Evolutionary conservation across 1,140 invertebrate species (phyloP).

Genomic region (Temnothorax curvispinosus): DNA sequence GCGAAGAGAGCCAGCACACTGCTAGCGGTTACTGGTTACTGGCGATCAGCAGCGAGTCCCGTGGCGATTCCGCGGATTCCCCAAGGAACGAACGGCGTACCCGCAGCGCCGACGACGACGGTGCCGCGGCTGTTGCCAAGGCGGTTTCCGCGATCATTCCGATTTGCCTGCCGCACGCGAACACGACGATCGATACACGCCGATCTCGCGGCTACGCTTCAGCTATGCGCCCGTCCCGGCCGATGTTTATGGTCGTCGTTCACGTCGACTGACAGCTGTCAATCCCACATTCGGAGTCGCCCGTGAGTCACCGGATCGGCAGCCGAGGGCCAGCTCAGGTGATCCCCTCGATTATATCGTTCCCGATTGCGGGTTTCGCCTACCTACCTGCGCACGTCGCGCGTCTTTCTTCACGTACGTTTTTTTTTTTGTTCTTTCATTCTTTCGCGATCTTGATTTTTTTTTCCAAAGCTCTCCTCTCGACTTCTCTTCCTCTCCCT

Average conservation of each 20-base stretch:
- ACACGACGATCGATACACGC: conserved; percentile 67
- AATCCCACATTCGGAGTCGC: conserved; percentile 63
- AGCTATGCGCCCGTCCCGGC: conserved; percentile 62
- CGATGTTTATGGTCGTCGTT: conserved; percentile 67
- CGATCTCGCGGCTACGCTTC: conserved; percentile 59
- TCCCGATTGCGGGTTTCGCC: conserved; percentile 30
- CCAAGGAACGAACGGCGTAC: background rate
- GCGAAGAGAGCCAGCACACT: background rate
- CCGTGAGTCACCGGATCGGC: conserved; percentile 70
- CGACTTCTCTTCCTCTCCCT: conserved; percentile 65
- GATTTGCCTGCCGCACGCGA: background rate
- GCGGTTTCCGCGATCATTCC: background rate
- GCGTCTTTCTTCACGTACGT: background rate
- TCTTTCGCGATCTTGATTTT: conserved; percentile 44
- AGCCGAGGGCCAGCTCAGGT: conserved; percentile 49
- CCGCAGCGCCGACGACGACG: too few relatives aligned
- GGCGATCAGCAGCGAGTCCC: background rate
- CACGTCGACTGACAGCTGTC: conserved; percentile 74
- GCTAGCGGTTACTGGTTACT: background rate
- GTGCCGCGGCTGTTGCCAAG: background rate
- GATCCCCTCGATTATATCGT: conserved; percentile 38
- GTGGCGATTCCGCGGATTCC: too few relatives aligned
- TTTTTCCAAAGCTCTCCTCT: conserved; percentile 51
- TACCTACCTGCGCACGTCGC: conserved; percentile 28
- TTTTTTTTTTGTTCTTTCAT: conserved; percentile 8